phyloP scores from a whole-genome alignment of 1,140 invertebrate species.

The Drosophila tsacasi region DNA sequence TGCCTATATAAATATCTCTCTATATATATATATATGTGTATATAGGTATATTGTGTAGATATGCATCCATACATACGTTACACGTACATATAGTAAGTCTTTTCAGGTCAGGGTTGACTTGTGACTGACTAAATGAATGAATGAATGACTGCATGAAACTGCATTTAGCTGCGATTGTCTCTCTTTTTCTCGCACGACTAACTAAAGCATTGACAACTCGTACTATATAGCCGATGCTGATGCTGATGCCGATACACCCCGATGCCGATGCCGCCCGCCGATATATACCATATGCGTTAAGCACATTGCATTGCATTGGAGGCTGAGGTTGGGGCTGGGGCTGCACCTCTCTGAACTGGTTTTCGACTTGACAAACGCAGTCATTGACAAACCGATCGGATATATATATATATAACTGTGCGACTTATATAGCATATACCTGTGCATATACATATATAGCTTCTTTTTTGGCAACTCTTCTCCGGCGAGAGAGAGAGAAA shows the following conservation, averaged over 20 bases:
- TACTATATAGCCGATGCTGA: slow-evolving; percentile 54
- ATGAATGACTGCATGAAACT: slow-evolving; percentile 82
- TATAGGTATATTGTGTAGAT: slow-evolving; percentile 4
- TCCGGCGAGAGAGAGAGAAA: background rate
- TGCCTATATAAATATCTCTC: slow-evolving; percentile 31
- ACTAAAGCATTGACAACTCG: slow-evolving; percentile 80
- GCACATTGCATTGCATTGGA: slow-evolving; percentile 52
- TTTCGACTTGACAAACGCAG: slow-evolving; percentile 51
- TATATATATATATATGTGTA: slow-evolving; percentile 22
- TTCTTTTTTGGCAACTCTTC: slow-evolving; percentile 52
- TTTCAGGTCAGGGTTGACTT: slow-evolving; percentile 85
- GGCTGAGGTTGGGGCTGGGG: slow-evolving; percentile 35
- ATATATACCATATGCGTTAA: slow-evolving; percentile 61
- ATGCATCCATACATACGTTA: slow-evolving; percentile 26
- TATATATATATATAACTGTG: slow-evolving; percentile 15
- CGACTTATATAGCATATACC: slow-evolving; percentile 16
- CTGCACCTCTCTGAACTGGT: slow-evolving; percentile 65
- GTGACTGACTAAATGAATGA: slow-evolving; percentile 83
- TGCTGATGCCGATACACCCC: slow-evolving; percentile 8
- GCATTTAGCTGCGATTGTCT: slow-evolving; percentile 60
- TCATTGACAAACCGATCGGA: slow-evolving; percentile 45
- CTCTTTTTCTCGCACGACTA: slow-evolving; percentile 63
- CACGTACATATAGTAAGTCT: slow-evolving; percentile 38
- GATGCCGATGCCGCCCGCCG: slow-evolving; percentile 7
- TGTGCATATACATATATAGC: background rate